Base-by-base conservation (phyloP, 2,888 invertebrate species). In the Eilema griseolum region DNA sequence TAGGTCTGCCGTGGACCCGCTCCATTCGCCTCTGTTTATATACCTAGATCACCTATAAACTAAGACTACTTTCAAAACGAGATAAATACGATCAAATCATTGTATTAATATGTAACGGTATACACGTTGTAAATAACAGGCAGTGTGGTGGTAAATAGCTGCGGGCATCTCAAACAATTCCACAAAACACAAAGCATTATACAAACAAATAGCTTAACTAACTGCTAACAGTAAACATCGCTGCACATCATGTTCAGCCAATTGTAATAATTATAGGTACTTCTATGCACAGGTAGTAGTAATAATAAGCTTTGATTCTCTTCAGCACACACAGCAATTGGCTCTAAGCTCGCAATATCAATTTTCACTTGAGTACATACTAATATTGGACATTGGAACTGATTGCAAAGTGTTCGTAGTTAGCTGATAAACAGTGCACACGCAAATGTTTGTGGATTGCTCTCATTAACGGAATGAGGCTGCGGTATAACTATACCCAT, bases 401-500 rank as follows among this genome's bases (percentile, higher is more conserved):
- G 92, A 90, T 92, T 90, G 92, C 90, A 87, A 90, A 92, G 88
- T 90, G 91, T 89, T 88, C 87, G 82, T 86, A 79, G 84, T 82
- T 83, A 85, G 85, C 89, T 87, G 90, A 91, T 92, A 93, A 92
- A 93, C 90, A 89, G 81, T 82, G 82, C 79, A 83, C 86, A 85
- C 84, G 89, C 90, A 90, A 93, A 92, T 93, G 91, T 94, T 93
- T 92, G 91, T 81, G 86, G 88, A 92, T 89, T 90, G 88, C 89
- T 89, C 92, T 93, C 92, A 92, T 94, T 94, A 93, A 86, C 85
- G 87, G 84, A 91, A 93, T 91, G 89, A 88, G 85, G 88, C 86
- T 88, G 85, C 86, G 90, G 91, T 92, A 92, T 91, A 85, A 88
- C 77, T 80, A 80, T 56, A 63, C 41, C 61, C 46, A 52, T 66